Percentiles rank a stretch among this genome's conserved stretches.
phyloP scores from a whole-genome alignment of 1,140 invertebrate genomes.

The Tetramorium parvispinum region DNA sequence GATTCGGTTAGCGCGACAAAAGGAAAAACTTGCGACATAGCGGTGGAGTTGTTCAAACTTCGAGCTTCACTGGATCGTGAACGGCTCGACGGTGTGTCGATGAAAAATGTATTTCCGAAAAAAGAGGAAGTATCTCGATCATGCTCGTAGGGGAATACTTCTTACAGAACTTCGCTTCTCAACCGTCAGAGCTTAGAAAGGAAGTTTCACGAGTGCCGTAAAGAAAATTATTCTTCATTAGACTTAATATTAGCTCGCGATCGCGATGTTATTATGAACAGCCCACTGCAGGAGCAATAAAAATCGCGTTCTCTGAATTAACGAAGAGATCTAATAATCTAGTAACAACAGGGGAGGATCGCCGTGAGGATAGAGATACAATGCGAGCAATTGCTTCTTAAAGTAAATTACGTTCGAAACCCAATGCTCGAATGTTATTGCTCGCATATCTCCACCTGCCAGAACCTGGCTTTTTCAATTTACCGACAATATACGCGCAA shows the following conservation, averaged over 20 bases:
- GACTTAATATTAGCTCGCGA: not conserved
- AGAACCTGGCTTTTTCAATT: constrained; percentile 56
- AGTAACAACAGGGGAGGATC: constrained; percentile 25
- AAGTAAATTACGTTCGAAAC: constrained; percentile 35
- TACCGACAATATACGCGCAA: constrained; percentile 51
- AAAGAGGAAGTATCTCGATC: constrained; percentile 1
- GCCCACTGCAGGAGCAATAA: too few relatives aligned
- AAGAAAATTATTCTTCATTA: constrained; percentile 18
- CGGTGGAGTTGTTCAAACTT: not conserved
- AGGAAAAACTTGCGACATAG: constrained; percentile 30
- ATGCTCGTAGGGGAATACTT: not conserved
- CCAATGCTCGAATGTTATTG: constrained; percentile 33
- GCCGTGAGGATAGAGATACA: not conserved
- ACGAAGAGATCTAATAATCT: constrained; percentile 17
- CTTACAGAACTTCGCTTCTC: not conserved
- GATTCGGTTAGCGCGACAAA: constrained; percentile 41
- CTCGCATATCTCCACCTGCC: constrained; percentile 43
- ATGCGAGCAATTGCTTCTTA: constrained; percentile 9
- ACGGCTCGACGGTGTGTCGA: constrained; percentile 12
- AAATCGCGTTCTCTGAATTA: not conserved
- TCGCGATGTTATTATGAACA: not conserved
- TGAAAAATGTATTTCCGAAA: constrained; percentile 44
- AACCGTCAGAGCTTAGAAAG: not conserved
- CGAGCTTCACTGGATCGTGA: constrained; percentile 24
- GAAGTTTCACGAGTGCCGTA: constrained; percentile 3